phyloP scores from a whole-genome alignment of 2,797 vertebrate species.

The Salmo trutta region DNA sequence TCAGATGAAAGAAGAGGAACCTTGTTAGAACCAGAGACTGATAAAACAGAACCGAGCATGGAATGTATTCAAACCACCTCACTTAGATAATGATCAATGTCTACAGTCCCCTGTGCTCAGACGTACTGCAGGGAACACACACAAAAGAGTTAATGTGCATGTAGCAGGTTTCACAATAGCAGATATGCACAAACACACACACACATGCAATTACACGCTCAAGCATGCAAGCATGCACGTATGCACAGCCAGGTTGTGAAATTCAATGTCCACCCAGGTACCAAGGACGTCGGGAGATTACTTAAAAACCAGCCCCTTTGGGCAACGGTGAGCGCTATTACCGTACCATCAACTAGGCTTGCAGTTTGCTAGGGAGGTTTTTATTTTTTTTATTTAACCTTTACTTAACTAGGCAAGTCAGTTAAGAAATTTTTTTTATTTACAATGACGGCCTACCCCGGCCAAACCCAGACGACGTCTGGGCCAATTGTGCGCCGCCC shows the following conservation, averaged over 20 bases:
- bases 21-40: not conserved
- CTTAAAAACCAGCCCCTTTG: no score
- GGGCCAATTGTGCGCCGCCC: no score
- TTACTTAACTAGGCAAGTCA: no score
- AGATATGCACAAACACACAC: not conserved
- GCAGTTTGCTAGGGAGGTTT: no score
- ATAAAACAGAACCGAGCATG: not conserved
- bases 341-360: no score
- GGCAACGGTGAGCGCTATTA: no score
- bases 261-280: no score
- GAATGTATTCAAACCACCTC: not conserved
- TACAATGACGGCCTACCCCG: no score
- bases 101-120: not conserved
- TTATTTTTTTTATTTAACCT: no score
- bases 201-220: not conserved
- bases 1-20: constrained; percentile 3
- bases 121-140: not conserved
- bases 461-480: no score
- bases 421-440: no score
- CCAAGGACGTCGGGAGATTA: no score
- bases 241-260: constrained; percentile 22
- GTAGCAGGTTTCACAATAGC: not conserved
- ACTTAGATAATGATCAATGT: constrained; percentile 1
- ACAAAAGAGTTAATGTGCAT: not conserved
- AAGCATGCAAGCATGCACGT: not conserved